These are phyloP conservation scores for Stichodactyla helianthus DNA, from an alignment of 64 coral and sea anemone genomes.

Conservation along the genomic window DNA sequence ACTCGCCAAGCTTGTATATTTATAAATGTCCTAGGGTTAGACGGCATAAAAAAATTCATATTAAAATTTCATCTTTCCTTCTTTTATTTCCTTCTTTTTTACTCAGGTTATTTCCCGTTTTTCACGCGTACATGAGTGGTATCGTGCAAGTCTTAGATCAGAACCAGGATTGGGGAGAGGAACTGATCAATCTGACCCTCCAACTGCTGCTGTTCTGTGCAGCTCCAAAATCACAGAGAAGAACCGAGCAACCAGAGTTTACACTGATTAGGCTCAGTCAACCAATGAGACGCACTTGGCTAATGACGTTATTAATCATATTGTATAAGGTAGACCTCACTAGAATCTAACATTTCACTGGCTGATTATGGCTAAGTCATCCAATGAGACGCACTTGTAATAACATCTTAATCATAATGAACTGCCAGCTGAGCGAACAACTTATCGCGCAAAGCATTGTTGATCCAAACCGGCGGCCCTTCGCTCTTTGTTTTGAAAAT, in stretches of 20 bases:
- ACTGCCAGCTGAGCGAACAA: too few relatives aligned
- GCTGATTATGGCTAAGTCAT: conserved; percentile 28
- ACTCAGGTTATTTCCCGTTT: conserved; percentile 83
- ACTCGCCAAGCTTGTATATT: too few relatives aligned
- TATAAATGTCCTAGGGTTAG: too few relatives aligned
- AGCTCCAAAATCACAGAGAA: conserved; percentile 74
- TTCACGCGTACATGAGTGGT: conserved; percentile 89
- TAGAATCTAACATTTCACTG: not conserved
- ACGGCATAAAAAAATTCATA: not conserved
- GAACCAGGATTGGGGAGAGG: conserved; percentile 91
- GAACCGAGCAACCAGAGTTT: conserved; percentile 74
- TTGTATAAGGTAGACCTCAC: conserved; percentile 69
- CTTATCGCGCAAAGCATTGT: too few relatives aligned
- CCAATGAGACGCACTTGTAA: conserved; percentile 79
- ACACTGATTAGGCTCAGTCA: conserved; percentile 62
- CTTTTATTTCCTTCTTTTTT: not conserved
- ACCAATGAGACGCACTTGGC: conserved; percentile 75
- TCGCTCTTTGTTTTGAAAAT: too few relatives aligned
- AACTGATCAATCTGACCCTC: conserved; percentile 80
- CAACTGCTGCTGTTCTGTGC: conserved; percentile 92
- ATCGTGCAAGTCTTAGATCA: conserved; percentile 95
- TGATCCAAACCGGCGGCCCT: too few relatives aligned
- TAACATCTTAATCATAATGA: conserved; percentile 68
- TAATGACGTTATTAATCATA: conserved; percentile 80
- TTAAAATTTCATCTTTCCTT: not conserved